Base-by-base conservation (phyloP, 2,888 invertebrate genomes). In the Cryptocephalus moraei region DNA sequence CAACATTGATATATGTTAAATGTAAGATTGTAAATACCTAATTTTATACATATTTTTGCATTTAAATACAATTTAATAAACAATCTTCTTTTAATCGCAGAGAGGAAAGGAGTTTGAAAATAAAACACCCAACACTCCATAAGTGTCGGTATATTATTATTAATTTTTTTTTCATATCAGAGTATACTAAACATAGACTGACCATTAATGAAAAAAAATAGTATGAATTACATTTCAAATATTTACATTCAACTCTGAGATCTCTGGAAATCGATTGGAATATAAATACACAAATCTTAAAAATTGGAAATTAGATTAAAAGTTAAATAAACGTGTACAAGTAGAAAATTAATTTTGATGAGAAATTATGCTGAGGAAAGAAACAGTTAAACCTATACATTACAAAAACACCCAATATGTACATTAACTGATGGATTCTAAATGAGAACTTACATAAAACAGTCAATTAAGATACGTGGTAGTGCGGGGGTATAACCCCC, bases 141-240 rank as follows among this genome's bases (percentile, higher is more conserved):
- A 22, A 22, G 22, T 22, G 22, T 22, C 22, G 22, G 22, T 22
- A 22, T 22, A 22, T 22, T 22, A 22, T 22, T 22, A 22, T 65
- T 64, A 65, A 64, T 65, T 65, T 62, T 65, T 65, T 62, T 64
- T 66, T 65, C 58, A 62, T 66, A 63, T 64, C 59, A 64, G 65
- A 66, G 62, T 65, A 65, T 66, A 65, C 64, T 65, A 67, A 59
- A 65, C 65, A 65, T 63, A 65, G 67, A 68, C 67, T 68, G 68
- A 68, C 67, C 68, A 65, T 68, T 60, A 64, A 56, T 62, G 60
- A 63, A 64, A 66, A 63, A 63, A 53, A 55, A 56, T 49, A 49
- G 51, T 56, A 56, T 55, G 57, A 55, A 56, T 58, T 56, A 56
- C 56, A 59, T 45, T 56, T 59, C 52, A 57, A 22, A 55, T 63